Evolutionary conservation across 2,888 invertebrate species (phyloP).

Genomic region (Lithophane semibrunnea): DNA sequence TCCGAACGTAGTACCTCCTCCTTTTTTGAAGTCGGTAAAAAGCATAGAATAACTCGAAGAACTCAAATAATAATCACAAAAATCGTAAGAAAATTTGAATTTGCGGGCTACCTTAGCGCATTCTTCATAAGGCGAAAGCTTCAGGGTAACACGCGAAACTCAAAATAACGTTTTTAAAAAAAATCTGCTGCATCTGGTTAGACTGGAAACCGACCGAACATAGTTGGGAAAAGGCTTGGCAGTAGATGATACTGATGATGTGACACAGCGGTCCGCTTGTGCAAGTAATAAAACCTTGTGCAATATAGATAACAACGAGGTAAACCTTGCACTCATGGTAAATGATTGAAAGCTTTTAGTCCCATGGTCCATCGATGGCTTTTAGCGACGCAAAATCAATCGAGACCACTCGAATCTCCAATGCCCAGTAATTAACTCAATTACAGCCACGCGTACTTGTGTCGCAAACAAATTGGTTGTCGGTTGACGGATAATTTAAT

Average conservation of each 20-base stretch:
- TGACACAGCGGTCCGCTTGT: not conserved
- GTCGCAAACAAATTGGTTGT: slow-evolving; percentile 17
- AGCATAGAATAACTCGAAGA: not conserved
- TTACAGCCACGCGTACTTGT: slow-evolving; percentile 18
- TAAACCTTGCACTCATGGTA: slow-evolving; percentile 21
- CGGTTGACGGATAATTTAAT: not conserved
- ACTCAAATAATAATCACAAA: not conserved
- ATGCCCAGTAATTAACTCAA: slow-evolving; percentile 35
- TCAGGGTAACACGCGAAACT: too few species aligned
- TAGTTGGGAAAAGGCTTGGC: too few species aligned
- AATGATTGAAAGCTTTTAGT: slow-evolving; percentile 53
- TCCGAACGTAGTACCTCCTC: too few species aligned
- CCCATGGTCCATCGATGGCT: slow-evolving; percentile 25
- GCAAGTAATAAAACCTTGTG: slow-evolving; percentile 10
- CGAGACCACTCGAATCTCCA: slow-evolving; percentile 39
- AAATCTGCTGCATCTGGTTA: too few species aligned
- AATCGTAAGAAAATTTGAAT: too few species aligned
- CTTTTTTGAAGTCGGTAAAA: too few species aligned
- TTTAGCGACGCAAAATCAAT: slow-evolving; percentile 45
- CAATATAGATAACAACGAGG: slow-evolving; percentile 21
- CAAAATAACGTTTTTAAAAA: too few species aligned
- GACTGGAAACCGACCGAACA: too few species aligned
- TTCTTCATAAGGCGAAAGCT: too few species aligned
- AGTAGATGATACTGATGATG: too few species aligned
- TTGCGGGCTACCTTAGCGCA: too few species aligned